Base-by-base conservation (phyloP, 2,888 invertebrate species). In the Drosophila affinis region DNA sequence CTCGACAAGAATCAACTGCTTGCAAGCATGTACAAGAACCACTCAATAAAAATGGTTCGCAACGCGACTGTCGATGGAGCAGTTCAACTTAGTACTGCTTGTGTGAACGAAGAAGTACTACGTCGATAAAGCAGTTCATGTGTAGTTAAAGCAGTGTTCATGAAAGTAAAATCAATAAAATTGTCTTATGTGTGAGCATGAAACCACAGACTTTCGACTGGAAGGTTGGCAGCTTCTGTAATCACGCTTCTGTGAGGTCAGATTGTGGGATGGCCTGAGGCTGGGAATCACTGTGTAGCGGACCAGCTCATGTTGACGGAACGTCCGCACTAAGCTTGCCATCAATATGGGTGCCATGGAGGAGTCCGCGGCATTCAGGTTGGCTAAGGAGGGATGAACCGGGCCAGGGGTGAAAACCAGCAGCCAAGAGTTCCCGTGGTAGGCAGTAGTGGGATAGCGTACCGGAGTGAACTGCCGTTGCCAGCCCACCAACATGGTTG, bases 331-430 rank as follows among this genome's bases (percentile, higher is more conserved):
- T 98, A 98, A 98, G 98, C 97, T 95, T 93, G 96, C 96, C 97
- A 96, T 98, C 96, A 96, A 98, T 97, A 98, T 98, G 98, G 97
- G 94, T 93, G 93, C 93, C 94, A 94, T 93, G 94, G 96, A 95
- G 97, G 97, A 98, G 95, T 95, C 94, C 92, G 91, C 93, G 94
- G 93, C 92, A 93, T 93, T 95, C 96, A 97, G 96, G 98, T 98
- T 96, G 94, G 94, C 95, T 96, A 97, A 98, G 95, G 98, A 97
- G 97, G 95, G 97, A 96, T 96, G 98, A 94, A 98, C 94, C 96
- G 98, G 98, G 97, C 97, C 97, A 98, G 98, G 96, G 97, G 97
- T 97, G 98, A 96, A 97, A 98, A 97, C 95, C 96, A 98, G 98
- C 98, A 98, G 97, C 97, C 97, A 98, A 98, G 97, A 98, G 97